Evolutionary conservation across 2,113 vertebrate genomes (phyloP), one percentile per base, ranked within the genome.

Genomic region (Notothenia rossii): DNA sequence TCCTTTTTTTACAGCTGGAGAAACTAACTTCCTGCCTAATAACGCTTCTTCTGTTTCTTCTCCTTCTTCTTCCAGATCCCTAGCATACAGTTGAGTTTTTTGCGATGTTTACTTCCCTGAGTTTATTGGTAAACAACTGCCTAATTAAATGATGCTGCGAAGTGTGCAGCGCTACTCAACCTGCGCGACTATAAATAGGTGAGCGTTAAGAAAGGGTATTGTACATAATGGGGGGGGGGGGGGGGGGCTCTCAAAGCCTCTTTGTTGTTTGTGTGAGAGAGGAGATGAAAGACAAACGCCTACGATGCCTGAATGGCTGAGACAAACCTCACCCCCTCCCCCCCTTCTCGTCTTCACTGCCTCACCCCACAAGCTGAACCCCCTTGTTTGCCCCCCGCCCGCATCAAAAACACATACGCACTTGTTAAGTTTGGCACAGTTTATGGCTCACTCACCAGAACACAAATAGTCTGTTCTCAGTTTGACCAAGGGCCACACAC

Each of bases 261-360:
- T 88, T 88, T 91, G 80, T 91, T 90, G 88, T 93, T 86, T 83
- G 79, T 86, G 80, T 67, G 82, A 75, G 79, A 72, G 71, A 29
- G 59, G 17, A 91, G 88, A 91, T 92, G 86, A 92, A 93, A 92
- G 87, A 86, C 77, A 64, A 80, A 89, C 81, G 58, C 84, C 92
- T 85, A 87, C 87, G 54, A 84, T 48, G 58, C 76, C 77, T 90
- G 84, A 82, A 83, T 84, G 86, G 76, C 62, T 90, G 81, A 85
- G 83, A 78, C 58, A 68, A 70, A 79, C 80, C 81, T 79, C 49
- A 61, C 55, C 72, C 51, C 48, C 33, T 22, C 40, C 3, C 36
- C 56, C 13, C 46, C 45, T 61, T 29, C 18, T 72, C 71, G 50
- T 79, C 79, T 68, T 67, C 63, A 6, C 66, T 64, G 46, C 46